A percentile compares a stretch with the other conserved stretches of the same genome.
Evolutionary conservation across 1,140 invertebrate species (phyloP).

Genomic region (Papilio polyxenes): DNA sequence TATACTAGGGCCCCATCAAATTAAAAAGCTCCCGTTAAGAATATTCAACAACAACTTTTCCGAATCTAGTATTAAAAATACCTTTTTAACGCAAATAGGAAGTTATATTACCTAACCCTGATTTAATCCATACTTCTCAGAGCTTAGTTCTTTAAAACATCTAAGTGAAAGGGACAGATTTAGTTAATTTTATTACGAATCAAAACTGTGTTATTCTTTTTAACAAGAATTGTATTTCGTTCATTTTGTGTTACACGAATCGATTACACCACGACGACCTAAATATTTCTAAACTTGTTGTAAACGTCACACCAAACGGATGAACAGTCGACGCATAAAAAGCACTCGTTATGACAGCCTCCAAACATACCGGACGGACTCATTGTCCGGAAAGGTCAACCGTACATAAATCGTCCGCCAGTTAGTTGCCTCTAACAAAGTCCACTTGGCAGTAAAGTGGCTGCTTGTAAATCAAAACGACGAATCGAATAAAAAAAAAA

Average conservation of each 20-base stretch:
- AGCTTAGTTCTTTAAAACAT: too few relatives aligned
- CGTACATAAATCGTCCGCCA: slow-evolving; percentile 71
- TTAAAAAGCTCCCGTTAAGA: too few relatives aligned
- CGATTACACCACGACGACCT: slow-evolving; percentile 6
- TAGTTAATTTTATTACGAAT: background rate
- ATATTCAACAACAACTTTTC: too few relatives aligned
- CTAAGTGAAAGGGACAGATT: background rate
- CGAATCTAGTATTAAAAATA: too few relatives aligned
- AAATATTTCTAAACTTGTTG: slow-evolving; percentile 53
- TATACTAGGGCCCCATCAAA: too few relatives aligned
- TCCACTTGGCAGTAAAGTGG: slow-evolving; percentile 71
- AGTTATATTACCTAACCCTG: background rate
- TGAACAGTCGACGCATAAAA: slow-evolving; percentile 52
- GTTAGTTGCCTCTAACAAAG: slow-evolving; percentile 74
- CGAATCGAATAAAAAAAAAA: slow-evolving; percentile 67
- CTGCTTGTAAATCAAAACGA: slow-evolving; percentile 77
- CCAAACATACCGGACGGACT: slow-evolving; percentile 69
- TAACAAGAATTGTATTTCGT: background rate
- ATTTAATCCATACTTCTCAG: background rate
- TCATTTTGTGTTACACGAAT: background rate
- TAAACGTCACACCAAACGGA: slow-evolving; percentile 51
- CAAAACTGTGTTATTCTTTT: background rate
- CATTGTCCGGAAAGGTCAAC: slow-evolving; percentile 61
- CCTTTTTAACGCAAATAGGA: background rate
- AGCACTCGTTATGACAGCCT: slow-evolving; percentile 43